phyloP scores from a whole-genome alignment of 1,140 invertebrate genomes.

The Ostrea edulis region DNA sequence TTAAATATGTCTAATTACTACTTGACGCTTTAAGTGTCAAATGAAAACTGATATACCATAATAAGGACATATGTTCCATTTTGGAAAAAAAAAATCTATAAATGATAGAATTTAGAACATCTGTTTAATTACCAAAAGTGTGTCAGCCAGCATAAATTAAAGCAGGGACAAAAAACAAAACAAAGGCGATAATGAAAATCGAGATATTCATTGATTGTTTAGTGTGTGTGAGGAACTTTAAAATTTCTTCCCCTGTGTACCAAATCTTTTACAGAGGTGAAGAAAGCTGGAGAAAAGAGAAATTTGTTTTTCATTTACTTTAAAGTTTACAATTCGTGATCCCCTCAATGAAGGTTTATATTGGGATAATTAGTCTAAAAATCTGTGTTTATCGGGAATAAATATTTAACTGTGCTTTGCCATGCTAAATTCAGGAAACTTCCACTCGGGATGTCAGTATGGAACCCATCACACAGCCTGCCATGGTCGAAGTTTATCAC shows the following conservation, averaged over 20 bases:
- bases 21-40: background rate
- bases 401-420: conserved; percentile 35
- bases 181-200: background rate
- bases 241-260: background rate
- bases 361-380: background rate
- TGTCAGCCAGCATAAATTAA: background rate
- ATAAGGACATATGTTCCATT: conserved; percentile 5
- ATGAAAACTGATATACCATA: background rate
- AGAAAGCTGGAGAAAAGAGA: background rate
- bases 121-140: conserved; percentile 25
- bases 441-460: background rate
- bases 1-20: background rate
- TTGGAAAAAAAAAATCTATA: background rate
- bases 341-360: conserved; percentile 21
- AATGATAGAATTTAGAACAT: background rate
- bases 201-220: background rate
- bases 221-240: background rate
- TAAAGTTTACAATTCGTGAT: conserved; percentile 29
- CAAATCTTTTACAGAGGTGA: background rate
- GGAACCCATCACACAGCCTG: conserved; percentile 12
- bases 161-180: background rate
- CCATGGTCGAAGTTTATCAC: conserved; percentile 26
- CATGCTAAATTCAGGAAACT: conserved; percentile 14
- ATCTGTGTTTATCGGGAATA: conserved; percentile 36
- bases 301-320: background rate